These are phyloP conservation scores for Achroia grisella DNA, from an alignment of 1,140 invertebrate genomes.

Conservation along the genomic window DNA sequence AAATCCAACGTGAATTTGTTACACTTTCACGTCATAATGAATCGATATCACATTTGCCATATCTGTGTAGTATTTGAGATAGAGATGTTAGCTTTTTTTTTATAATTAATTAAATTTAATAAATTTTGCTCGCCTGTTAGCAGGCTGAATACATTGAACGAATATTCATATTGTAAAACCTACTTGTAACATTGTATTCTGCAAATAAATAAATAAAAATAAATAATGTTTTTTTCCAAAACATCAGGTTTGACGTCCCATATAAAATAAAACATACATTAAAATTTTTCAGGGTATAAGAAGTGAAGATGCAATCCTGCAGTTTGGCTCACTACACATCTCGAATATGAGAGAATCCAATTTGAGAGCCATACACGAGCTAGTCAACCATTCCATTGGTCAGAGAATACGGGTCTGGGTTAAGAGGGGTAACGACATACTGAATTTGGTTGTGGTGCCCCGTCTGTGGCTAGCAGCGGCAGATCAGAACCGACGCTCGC, in stretches of 20 bases:
- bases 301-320: slow-evolving; percentile 82
- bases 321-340: slow-evolving; percentile 88
- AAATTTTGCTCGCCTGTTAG: too few relatives aligned
- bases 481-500: too few relatives aligned
- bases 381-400: slow-evolving; percentile 85
- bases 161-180: too few relatives aligned
- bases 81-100: too few relatives aligned
- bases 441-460: slow-evolving; percentile 78
- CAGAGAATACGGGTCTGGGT: slow-evolving; percentile 77
- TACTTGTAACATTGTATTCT: too few relatives aligned
- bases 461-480: slow-evolving; percentile 80
- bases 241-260: neutral
- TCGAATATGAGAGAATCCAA: slow-evolving; percentile 79
- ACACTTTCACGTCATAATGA: too few relatives aligned
- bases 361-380: slow-evolving; percentile 78
- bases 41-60: too few relatives aligned
- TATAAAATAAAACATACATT: slow-evolving; percentile 13
- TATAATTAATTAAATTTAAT: neutral
- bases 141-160: too few relatives aligned
- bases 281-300: slow-evolving; percentile 80
- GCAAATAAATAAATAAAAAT: too few relatives aligned
- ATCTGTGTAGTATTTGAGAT: too few relatives aligned
- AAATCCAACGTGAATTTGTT: too few relatives aligned
- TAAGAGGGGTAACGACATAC: slow-evolving; percentile 68
- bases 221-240: too few relatives aligned